phyloP scores from a whole-genome alignment of 2,113 vertebrate genomes.

The Odobenus rosmarus region DNA sequence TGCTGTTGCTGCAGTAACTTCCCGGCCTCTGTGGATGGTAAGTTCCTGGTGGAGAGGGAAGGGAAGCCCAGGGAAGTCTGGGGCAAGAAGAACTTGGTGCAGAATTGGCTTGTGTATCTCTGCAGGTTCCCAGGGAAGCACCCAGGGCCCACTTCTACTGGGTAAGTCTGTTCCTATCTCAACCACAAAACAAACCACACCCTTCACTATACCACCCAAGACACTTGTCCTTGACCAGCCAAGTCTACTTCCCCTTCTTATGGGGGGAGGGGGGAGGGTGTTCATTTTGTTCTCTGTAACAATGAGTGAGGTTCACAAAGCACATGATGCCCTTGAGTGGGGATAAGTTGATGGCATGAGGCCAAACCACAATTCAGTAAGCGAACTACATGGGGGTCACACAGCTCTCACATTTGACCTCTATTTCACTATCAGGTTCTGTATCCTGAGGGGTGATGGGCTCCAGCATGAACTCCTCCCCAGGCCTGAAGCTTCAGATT shows the following conservation, averaged over 20 bases:
- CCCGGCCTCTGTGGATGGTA: no score
- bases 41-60: neutral
- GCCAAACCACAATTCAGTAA: neutral
- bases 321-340: neutral
- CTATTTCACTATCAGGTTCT: neutral
- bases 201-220: neutral
- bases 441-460: neutral
- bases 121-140: neutral
- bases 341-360: neutral
- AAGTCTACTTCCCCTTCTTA: neutral
- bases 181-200: neutral
- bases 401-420: neutral
- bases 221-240: neutral
- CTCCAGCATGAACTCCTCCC: neutral
- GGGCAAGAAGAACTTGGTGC: neutral
- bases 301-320: neutral
- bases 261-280: neutral
- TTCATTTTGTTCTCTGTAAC: neutral
- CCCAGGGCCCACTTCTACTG: neutral
- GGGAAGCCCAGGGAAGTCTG: no score
- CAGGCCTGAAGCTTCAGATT: neutral
- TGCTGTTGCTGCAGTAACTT: neutral
- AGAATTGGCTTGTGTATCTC: neutral
- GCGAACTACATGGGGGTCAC: neutral
- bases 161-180: neutral